Percentiles rank a stretch among this genome's conserved stretches.
Conservation (phyloP, 2,888 invertebrate genomes). For the Pseudococcus longispinus region DNA sequence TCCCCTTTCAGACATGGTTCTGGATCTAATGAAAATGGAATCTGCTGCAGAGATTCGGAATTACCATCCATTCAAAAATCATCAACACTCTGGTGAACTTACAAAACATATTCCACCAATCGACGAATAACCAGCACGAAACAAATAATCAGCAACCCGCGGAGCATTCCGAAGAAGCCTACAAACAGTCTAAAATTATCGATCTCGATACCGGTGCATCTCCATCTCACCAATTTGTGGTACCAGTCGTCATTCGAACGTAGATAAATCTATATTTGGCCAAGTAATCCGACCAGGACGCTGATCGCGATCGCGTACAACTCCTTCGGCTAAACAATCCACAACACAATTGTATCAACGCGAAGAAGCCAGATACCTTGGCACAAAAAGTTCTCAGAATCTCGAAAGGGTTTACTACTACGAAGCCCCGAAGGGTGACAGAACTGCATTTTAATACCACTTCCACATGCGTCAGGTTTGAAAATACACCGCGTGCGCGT, state of each 20-base stretch:
- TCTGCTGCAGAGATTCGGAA: too few species aligned
- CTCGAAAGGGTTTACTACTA: constrained; percentile 9
- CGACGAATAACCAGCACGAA: too few species aligned
- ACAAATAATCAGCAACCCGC: too few species aligned
- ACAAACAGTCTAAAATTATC: not conserved
- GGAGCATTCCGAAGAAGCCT: too few species aligned
- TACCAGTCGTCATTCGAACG: not conserved
- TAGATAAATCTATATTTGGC: not conserved
- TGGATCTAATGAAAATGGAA: too few species aligned
- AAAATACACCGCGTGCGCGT: constrained; percentile 2
- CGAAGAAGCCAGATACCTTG: not conserved
- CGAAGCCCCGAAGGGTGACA: constrained; percentile 44
- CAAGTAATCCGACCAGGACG: not conserved
- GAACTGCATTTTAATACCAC: constrained; percentile 48
- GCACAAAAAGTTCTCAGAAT: constrained; percentile 30
- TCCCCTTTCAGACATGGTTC: too few species aligned
- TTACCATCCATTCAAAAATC: too few species aligned
- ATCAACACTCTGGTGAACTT: too few species aligned
- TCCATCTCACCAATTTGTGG: not conserved
- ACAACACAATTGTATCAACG: not conserved
- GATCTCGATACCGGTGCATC: not conserved
- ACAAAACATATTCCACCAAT: too few species aligned
- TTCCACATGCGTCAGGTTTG: not conserved
- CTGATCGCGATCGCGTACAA: not conserved
- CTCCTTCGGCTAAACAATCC: not conserved